Percentiles rank a stretch among this genome's conserved stretches.
phyloP scores from a whole-genome alignment of 2,113 vertebrate species.

The Crotophaga sulcirostris region DNA sequence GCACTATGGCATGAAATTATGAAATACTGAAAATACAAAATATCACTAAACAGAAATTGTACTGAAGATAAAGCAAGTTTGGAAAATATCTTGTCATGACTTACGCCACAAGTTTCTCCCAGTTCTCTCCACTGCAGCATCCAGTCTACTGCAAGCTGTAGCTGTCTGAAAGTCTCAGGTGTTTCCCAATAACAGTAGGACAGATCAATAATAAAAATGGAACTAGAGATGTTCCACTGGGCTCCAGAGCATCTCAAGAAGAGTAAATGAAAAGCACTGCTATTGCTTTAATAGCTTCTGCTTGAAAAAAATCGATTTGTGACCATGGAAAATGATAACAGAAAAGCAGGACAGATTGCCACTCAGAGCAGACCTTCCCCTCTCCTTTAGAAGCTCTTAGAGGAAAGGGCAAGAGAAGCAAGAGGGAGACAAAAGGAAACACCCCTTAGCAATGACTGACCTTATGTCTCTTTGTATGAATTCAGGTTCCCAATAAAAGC shows the following conservation, averaged over 20 bases:
- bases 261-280: not conserved
- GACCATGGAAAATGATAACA: not conserved
- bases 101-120: not conserved
- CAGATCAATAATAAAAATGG: not conserved
- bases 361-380: not conserved
- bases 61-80: not conserved
- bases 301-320: not conserved
- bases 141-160: not conserved
- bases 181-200: not conserved
- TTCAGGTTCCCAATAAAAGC: not conserved
- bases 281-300: slow-evolving; percentile 7
- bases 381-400: not conserved
- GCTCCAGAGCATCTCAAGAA: not conserved
- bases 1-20: accelerated
- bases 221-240: not conserved
- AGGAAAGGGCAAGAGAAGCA: not conserved
- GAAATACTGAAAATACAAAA: not conserved
- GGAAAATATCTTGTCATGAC: not conserved
- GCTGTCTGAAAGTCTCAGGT: not conserved
- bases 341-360: not conserved
- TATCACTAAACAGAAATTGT: not conserved
- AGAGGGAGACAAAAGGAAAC: not conserved
- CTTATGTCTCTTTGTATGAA: not conserved
- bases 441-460: not conserved
- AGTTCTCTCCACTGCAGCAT: not conserved